Percentiles rank a stretch among this genome's conserved stretches.
Conservation (phyloP, 2,113 vertebrate species). For the Gambusia holbrooki region DNA sequence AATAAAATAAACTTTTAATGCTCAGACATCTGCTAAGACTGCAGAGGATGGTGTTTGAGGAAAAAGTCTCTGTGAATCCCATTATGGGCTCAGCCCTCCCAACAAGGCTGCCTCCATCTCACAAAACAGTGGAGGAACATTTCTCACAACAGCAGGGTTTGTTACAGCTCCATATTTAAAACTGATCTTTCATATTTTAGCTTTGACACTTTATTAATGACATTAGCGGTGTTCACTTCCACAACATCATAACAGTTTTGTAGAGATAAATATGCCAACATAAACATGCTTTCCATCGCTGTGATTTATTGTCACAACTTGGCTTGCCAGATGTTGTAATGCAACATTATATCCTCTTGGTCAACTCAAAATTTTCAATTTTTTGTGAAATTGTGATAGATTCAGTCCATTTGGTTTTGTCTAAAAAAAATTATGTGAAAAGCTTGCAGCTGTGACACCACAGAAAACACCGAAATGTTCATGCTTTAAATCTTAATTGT, state of each 20-base stretch:
- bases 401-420: constrained; percentile 13
- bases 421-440: constrained; percentile 25
- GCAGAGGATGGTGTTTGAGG: too few relatives aligned
- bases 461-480: constrained; percentile 44
- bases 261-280: too few relatives aligned
- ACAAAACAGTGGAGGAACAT: too few relatives aligned
- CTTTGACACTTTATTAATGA: too few relatives aligned
- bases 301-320: background rate
- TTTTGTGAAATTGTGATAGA: constrained; percentile 19
- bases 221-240: too few relatives aligned
- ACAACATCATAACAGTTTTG: too few relatives aligned
- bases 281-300: background rate
- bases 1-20: background rate
- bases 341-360: background rate
- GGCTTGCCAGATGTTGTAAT: background rate
- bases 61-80: too few relatives aligned
- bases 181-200: too few relatives aligned
- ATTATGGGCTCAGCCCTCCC: too few relatives aligned
- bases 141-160: too few relatives aligned
- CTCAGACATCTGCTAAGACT: background rate
- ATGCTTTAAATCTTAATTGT: constrained; percentile 47
- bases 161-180: too few relatives aligned
- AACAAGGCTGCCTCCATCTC: too few relatives aligned
- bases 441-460: constrained; percentile 6
- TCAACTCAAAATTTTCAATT: constrained; percentile 14